Evolutionary conservation across 2,797 vertebrate species (phyloP).

Genomic region (Vireo griseus): DNA sequence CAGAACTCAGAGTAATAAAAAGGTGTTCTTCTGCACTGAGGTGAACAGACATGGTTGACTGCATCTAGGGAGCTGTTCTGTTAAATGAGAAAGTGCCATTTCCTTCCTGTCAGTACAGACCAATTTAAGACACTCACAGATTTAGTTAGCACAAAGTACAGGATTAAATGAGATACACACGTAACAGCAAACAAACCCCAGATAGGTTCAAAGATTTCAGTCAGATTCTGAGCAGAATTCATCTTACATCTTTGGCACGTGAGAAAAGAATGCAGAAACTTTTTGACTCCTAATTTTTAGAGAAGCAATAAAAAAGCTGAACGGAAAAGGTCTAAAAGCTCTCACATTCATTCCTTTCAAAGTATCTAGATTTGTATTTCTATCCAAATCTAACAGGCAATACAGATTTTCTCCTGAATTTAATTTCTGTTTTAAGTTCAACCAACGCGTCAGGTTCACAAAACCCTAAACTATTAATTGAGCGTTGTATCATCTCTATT

Average conservation of each 20-base stretch:
- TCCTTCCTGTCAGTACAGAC: conserved; percentile 52
- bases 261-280: not conserved
- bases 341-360: not conserved
- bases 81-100: conserved; percentile 65
- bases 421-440: not conserved
- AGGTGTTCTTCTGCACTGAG: conserved; percentile 64
- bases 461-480: not conserved
- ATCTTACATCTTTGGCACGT: not conserved
- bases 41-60: conserved; percentile 66
- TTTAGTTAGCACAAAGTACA: conserved; percentile 40
- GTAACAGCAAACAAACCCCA: conserved; percentile 10
- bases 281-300: not conserved
- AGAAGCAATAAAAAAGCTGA: not conserved
- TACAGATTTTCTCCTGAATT: not conserved
- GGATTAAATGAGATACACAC: conserved; percentile 41
- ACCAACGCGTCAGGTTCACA: not conserved
- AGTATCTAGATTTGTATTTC: not conserved
- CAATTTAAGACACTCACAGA: conserved; percentile 49
- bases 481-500: not conserved
- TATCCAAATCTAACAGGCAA: not conserved
- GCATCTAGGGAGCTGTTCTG: conserved; percentile 63
- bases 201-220: not conserved
- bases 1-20: conserved; percentile 65
- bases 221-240: not conserved
- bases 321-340: not conserved